A percentile compares a stretch with the other conserved stretches of the same genome.
phyloP scores from a whole-genome alignment of 2,888 invertebrate species.

The Drosophila limbata region DNA sequence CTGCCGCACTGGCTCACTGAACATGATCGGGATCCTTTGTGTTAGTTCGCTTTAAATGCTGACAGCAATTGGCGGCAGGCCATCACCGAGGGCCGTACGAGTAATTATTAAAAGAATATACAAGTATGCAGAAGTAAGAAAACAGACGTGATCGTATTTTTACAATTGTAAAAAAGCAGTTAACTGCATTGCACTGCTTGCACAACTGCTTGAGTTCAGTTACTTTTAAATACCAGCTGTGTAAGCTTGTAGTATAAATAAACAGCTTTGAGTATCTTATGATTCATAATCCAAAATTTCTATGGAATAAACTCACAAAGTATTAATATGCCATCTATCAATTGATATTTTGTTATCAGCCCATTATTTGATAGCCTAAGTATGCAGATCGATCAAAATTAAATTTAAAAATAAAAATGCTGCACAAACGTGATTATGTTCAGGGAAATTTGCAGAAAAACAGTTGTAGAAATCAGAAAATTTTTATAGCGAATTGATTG shows the following conservation, averaged over 20 bases:
- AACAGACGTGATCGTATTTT: conserved; percentile 10
- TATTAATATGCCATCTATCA: conserved; percentile 13
- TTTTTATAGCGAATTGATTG: neutral
- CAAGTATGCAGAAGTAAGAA: neutral
- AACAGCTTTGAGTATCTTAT: conserved; percentile 1
- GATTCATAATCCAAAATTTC: conserved; percentile 9
- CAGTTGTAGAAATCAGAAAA: neutral
- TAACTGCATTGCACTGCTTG: conserved; percentile 29
- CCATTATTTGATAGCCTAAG: conserved; percentile 2
- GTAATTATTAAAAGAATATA: neutral
- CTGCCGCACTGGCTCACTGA: conserved; percentile 41
- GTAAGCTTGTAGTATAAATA: neutral
- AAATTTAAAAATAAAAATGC: conserved; percentile 2
- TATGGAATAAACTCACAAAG: neutral
- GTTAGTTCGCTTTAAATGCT: conserved; percentile 12
- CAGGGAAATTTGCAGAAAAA: neutral
- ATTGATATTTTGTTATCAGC: conserved; percentile 1
- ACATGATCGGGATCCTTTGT: conserved; percentile 42
- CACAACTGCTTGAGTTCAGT: conserved; percentile 21
- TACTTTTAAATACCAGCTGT: conserved; percentile 22
- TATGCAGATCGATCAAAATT: conserved; percentile 5
- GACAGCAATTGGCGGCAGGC: conserved; percentile 34
- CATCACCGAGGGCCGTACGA: conserved; percentile 25
- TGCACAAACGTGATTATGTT: neutral
- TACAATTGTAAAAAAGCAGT: conserved; percentile 13